These are phyloP conservation scores for Lithophane semibrunnea DNA, from an alignment of 2,888 invertebrate genomes.

Conservation along the genomic window DNA sequence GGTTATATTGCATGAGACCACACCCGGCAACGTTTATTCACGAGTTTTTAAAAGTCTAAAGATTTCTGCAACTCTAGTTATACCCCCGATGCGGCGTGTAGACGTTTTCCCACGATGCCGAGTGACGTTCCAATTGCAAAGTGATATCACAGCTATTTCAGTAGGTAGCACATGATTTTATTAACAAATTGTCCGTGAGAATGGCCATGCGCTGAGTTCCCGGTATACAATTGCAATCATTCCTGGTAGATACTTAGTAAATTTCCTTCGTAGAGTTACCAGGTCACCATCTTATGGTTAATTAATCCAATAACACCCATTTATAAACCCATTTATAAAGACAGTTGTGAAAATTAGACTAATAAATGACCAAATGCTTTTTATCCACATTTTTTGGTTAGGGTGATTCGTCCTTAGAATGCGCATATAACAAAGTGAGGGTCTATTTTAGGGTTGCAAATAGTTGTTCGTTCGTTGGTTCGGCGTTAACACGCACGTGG, in stretches of 20 bases:
- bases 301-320: not conserved
- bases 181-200: conserved; percentile 66
- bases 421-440: not conserved
- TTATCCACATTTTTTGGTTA: not conserved
- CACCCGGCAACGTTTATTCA: conserved; percentile 61
- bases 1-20: conserved; percentile 78
- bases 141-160: conserved; percentile 74
- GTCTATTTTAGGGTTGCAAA: conserved; percentile 51
- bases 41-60: conserved; percentile 55
- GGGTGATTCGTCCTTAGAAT: conserved; percentile 14
- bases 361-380: not conserved
- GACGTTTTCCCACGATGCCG: conserved; percentile 69
- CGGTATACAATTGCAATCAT: conserved; percentile 55
- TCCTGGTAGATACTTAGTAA: conserved; percentile 48
- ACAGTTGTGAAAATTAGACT: not conserved
- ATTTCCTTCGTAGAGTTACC: conserved; percentile 16
- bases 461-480: conserved; percentile 33
- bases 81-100: conserved; percentile 53
- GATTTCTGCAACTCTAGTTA: conserved; percentile 50
- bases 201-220: conserved; percentile 49
- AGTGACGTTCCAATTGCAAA: conserved; percentile 67
- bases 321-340: no score
- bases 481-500: conserved; percentile 68
- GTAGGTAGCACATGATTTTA: conserved; percentile 63
- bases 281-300: conserved; percentile 15